phyloP scores from a whole-genome alignment of 1,140 invertebrate species.

The Dermatophagoides farinae region DNA sequence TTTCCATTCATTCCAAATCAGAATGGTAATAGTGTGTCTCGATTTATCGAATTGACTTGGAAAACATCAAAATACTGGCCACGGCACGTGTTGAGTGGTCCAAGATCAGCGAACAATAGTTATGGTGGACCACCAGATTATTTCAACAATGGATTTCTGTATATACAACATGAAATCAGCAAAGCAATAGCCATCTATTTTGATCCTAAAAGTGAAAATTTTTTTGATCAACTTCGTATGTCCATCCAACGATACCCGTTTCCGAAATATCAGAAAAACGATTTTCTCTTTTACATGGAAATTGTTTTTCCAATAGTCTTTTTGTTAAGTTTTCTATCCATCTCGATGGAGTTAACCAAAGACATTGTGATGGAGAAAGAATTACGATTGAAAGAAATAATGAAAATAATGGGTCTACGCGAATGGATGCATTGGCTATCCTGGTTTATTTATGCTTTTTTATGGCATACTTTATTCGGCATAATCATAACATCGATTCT shows the following conservation, averaged over 20 bases:
- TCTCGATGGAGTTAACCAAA: too few relatives aligned
- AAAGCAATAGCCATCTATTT: conserved; percentile 29
- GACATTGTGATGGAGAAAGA: conserved; percentile 44
- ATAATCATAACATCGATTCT: conserved; percentile 27
- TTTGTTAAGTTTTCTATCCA: too few relatives aligned
- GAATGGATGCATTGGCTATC: conserved; percentile 37
- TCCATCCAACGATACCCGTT: conserved; percentile 47
- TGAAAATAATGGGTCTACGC: conserved; percentile 40
- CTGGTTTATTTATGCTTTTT: conserved; percentile 38
- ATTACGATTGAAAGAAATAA: conserved; percentile 35
- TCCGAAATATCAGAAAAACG: conserved; percentile 46
- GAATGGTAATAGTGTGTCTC: not conserved
- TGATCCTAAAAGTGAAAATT: conserved; percentile 1
- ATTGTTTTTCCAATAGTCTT: too few relatives aligned
- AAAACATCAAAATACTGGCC: conserved; percentile 42
- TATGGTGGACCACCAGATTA: conserved; percentile 35
- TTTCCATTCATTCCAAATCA: conserved; percentile 1
- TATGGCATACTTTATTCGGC: conserved; percentile 32
- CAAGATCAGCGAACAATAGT: conserved; percentile 26
- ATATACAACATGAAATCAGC: conserved; percentile 41
- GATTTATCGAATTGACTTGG: conserved; percentile 30
- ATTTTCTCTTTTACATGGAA: conserved; percentile 36
- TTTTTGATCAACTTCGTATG: conserved; percentile 16
- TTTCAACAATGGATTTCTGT: conserved; percentile 43
- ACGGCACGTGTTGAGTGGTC: conserved; percentile 42